phyloP scores from a whole-genome alignment of 2,888 invertebrate genomes.

The Cheilosia pagana region DNA sequence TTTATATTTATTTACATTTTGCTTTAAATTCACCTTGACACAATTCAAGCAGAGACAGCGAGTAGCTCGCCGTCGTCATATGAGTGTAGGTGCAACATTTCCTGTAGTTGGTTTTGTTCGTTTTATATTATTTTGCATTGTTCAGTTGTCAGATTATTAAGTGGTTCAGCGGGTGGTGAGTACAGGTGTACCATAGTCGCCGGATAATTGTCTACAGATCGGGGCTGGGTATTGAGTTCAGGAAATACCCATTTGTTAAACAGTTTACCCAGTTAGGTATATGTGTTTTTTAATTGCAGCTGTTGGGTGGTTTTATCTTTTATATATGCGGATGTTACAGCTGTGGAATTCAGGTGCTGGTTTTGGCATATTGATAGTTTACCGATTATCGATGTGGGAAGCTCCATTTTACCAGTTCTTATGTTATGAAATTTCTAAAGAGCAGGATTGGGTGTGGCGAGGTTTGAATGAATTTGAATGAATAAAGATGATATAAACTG shows the following conservation, averaged over 20 bases:
- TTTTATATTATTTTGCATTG: conserved; percentile 47
- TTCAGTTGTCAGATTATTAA: conserved; percentile 61
- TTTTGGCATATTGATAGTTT: neutral
- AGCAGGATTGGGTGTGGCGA: neutral
- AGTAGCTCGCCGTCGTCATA: conserved; percentile 50
- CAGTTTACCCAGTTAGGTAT: conserved; percentile 43
- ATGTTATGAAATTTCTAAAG: neutral
- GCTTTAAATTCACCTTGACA: conserved; percentile 75
- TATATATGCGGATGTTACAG: conserved; percentile 22
- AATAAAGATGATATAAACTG: neutral
- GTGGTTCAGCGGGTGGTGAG: conserved; percentile 64
- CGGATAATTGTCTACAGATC: conserved; percentile 44
- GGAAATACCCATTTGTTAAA: conserved; percentile 59
- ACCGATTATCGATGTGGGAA: neutral
- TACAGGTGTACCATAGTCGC: conserved; percentile 63
- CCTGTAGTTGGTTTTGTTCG: conserved; percentile 58
- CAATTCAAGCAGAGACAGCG: conserved; percentile 64
- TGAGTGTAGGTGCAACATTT: conserved; percentile 75
- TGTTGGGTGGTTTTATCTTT: conserved; percentile 24
- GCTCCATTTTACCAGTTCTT: neutral
- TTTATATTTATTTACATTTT: conserved; percentile 75
- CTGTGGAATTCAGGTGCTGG: neutral
- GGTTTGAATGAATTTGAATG: neutral
- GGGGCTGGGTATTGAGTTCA: conserved; percentile 51
- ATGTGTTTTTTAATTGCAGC: conserved; percentile 45